These are phyloP conservation scores for Sarotherodon lohbergeri DNA, from an alignment of 2,113 vertebrate species.

Conservation along the genomic window DNA sequence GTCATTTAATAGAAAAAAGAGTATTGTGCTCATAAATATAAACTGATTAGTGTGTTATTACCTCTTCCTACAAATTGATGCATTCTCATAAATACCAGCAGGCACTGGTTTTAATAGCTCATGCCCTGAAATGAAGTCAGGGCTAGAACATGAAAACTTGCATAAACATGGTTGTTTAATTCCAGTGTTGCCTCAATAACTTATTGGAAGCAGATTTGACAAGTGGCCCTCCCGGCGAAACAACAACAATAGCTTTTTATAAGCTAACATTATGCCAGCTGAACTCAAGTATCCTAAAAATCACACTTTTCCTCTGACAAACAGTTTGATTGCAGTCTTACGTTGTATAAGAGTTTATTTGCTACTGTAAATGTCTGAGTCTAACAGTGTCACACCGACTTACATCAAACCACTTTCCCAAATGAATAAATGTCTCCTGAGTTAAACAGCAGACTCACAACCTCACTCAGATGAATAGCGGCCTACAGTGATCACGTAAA, in stretches of 20 bases:
- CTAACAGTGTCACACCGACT: not conserved
- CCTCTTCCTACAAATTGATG: not conserved
- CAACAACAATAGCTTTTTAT: not conserved
- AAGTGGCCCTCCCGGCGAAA: rapidly evolving
- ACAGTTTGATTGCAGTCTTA: not conserved
- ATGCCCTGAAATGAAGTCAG: not conserved
- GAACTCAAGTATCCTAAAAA: not conserved
- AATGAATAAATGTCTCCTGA: not conserved
- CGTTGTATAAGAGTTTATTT: not conserved
- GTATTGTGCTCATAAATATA: not conserved
- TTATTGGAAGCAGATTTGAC: not conserved
- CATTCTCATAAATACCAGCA: not conserved
- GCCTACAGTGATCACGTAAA: not conserved
- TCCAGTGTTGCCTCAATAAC: not conserved
- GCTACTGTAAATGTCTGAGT: not conserved
- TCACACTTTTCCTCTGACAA: not conserved
- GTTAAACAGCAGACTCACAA: not conserved
- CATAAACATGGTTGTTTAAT: not conserved
- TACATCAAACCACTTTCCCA: not conserved
- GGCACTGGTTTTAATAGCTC: not conserved
- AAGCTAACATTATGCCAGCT: not conserved
- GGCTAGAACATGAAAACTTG: not conserved
- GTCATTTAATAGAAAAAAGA: not conserved
- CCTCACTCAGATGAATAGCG: rapidly evolving
- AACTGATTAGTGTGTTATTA: not conserved